Conservation (phyloP, 2,888 invertebrate genomes). For the Patella pellucida region DNA sequence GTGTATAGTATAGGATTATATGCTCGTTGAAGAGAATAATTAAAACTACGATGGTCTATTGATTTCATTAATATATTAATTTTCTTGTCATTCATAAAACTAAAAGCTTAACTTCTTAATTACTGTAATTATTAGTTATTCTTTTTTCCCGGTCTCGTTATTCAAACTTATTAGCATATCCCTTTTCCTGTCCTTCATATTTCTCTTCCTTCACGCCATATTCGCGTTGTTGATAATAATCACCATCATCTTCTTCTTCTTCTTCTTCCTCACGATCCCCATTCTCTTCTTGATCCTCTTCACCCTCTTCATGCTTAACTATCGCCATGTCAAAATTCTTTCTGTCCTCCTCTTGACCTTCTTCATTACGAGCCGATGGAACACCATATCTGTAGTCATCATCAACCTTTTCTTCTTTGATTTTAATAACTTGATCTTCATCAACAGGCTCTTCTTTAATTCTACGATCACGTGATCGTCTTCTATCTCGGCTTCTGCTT, state of each 20-base stretch:
- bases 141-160: too few relatives aligned
- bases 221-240: not conserved
- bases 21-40: too few relatives aligned
- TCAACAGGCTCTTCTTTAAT: conserved; percentile 31
- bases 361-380: not conserved
- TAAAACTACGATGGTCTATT: too few relatives aligned
- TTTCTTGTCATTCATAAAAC: too few relatives aligned
- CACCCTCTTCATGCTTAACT: not conserved
- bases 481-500: conserved; percentile 48
- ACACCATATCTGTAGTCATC: conserved; percentile 28
- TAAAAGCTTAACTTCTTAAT: too few relatives aligned
- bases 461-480: conserved; percentile 44
- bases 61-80: too few relatives aligned
- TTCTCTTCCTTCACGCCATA: too few relatives aligned
- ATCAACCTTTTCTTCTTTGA: conserved; percentile 36
- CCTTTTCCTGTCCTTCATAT: too few relatives aligned
- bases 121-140: too few relatives aligned
- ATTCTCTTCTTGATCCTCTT: not conserved
- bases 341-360: not conserved
- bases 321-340: not conserved
- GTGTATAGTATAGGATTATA: too few relatives aligned
- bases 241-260: not conserved
- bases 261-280: not conserved
- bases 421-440: conserved; percentile 23
- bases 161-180: too few relatives aligned